Evolutionary conservation across 2,888 invertebrate species (phyloP), one percentile per base, ranked within the genome.

Genomic region (Cheilosia vulpina): DNA sequence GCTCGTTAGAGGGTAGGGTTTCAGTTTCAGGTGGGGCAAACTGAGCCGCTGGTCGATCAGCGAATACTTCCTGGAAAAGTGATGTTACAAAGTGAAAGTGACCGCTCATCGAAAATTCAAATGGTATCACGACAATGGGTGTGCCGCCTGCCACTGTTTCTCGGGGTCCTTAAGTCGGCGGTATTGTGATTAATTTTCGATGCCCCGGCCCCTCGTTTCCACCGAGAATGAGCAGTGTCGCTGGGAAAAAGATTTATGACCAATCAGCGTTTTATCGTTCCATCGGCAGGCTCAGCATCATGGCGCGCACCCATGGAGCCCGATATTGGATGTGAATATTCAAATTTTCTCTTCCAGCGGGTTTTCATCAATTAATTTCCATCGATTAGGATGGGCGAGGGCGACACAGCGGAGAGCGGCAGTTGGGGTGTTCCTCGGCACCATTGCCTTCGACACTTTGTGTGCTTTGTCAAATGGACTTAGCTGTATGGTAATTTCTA

Each of bases 71-170:
- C 82, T 77, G 75, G 75, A 45, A 45, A 65, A 31, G 62, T 71
- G 69, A 76, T 65, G 76, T 24, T 24, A 65, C 83, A 63, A 69
- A 84, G 83, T 79, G 78, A 84, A 84, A 84, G 83, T 84, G 83
- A 75, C 73, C 62, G 58, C 55, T 21, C n/a, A 55, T 38, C 45
- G 24, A 58, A 77, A 77, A 72, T 60, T 47, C 53, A 66, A 71
- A 66, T 71, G 45, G 27, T 69, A 58, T 75, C 79, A 84, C 78
- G 83, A 84, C 68, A 58, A 58, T 84, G 78, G 83, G 83, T 84
- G 83, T 84, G 83, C 77, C 78, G 65, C 15, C 24, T 71, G 71
- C 63, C 50, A 73, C 53, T 43, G 55, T 55, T 66, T 55, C 15
- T 19, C 47, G 50, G 7, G 34, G 21, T 66, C 65, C 31, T 17